These are phyloP conservation scores for Carterocephalus palaemon DNA, from an alignment of 2,888 invertebrate species.

Conservation along the genomic window DNA sequence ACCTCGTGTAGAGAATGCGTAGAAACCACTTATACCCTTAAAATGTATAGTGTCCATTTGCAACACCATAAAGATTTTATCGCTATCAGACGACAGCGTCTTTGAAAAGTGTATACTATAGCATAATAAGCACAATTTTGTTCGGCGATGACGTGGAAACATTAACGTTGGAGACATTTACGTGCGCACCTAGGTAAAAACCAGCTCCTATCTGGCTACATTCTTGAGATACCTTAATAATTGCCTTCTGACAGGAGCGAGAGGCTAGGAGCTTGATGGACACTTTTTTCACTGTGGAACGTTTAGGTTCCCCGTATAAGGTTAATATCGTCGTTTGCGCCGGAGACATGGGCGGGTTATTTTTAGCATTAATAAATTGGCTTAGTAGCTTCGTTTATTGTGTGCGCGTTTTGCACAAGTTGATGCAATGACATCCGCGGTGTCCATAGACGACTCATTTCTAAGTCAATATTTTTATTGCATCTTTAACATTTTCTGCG, in stretches of 20 bases:
- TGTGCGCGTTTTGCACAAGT: constrained; percentile 67
- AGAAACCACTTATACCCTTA: constrained; percentile 43
- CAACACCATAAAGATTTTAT: constrained; percentile 30
- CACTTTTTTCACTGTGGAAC: constrained; percentile 50
- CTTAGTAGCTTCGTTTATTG: constrained; percentile 74
- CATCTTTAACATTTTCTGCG: constrained; percentile 20
- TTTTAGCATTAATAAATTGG: constrained; percentile 78
- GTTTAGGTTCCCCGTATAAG: constrained; percentile 61
- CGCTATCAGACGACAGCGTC: constrained; percentile 41
- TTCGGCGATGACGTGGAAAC: constrained; percentile 15
- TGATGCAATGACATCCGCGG: constrained; percentile 42
- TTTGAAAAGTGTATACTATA: constrained; percentile 30
- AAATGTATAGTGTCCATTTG: constrained; percentile 29
- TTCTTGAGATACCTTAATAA: constrained; percentile 26
- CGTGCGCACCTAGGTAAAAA: constrained; percentile 22
- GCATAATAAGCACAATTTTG: constrained; percentile 14
- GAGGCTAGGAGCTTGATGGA: constrained; percentile 21
- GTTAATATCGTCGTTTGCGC: constrained; percentile 70
- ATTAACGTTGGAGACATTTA: constrained; percentile 25
- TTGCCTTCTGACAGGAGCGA: constrained; percentile 25
- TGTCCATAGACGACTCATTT: constrained; percentile 34
- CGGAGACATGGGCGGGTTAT: constrained; percentile 71
- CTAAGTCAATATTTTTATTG: constrained; percentile 55
- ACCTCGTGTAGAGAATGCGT: constrained; percentile 45
- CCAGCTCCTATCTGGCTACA: constrained; percentile 23